Percentiles rank a stretch among this genome's conserved stretches.
Evolutionary conservation across 1,140 invertebrate genomes (phyloP).

Genomic region (Plodia interpunctella): DNA sequence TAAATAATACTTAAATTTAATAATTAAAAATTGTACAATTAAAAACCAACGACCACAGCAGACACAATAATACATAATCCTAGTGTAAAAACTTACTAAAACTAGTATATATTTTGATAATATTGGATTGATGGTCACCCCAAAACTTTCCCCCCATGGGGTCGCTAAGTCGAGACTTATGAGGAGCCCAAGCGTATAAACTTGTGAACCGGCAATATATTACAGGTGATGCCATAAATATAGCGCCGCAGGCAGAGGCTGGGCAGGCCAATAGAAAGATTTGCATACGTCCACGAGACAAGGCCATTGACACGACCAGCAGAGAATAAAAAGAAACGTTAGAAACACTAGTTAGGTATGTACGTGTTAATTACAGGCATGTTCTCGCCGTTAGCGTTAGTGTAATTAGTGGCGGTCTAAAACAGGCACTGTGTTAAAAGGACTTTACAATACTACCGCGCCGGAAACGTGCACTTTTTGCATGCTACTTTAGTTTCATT

Average conservation of each 20-base stretch:
- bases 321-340: neutral
- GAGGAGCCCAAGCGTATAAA: neutral
- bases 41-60: no score
- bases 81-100: no score
- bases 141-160: neutral
- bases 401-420: neutral
- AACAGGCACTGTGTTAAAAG: neutral
- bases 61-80: no score
- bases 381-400: neutral
- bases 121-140: neutral
- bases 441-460: no score
- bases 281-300: neutral
- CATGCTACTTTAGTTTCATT: no score
- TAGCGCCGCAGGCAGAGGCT: neutral
- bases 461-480: no score
- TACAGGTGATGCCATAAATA: constrained; percentile 3
- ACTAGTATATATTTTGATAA: no score
- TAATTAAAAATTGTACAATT: no score
- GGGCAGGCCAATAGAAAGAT: neutral
- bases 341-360: no score
- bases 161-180: neutral
- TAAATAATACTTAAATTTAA: no score
- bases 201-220: neutral
- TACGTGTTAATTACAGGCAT: constrained; percentile 2
- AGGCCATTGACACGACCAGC: neutral